Base-by-base conservation (phyloP, 2,797 vertebrate species). In the Microhierax caerulescens region DNA sequence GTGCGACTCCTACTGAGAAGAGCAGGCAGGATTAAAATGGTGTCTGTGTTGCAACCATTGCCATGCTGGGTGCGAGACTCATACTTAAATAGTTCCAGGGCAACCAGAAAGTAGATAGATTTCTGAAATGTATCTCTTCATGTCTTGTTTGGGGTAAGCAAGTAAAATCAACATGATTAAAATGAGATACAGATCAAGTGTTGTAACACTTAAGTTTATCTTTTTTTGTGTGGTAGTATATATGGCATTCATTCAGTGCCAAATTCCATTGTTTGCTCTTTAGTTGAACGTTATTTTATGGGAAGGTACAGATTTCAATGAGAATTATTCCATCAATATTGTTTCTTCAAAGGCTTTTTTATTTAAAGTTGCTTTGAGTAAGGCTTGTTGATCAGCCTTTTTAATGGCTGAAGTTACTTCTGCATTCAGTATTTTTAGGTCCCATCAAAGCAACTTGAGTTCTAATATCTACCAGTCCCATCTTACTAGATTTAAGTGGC, bases 401-500 rank as follows among this genome's bases (percentile, higher is more conserved):
- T 93, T 56, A 96, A 79, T 75, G 86, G 93, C 95, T 94, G 97
- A 96, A 96, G 85, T 96, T 97, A 96, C 83, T 98, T 97, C 93
- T 98, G 89, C 97, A 80, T 96, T 97, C 85, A 88, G 13, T 97
- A 95, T 85, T 97, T 98, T 96, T 94, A 96, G 96, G 94, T 92
- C 96, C 96, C 97, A 87, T 98, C 98, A 97, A 95, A 98, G 96
- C 97, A 98, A 96, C 97, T 97, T 95, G 83, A 98, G 90, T 97
- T 98, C 95, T 98, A 87, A 97, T 98, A 97, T 98, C 98, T 97
- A 91, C 97, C 95, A 97, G 98, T 98, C 98, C 98, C 98, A 98
- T 98, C 98, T 98, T 98, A 97, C 96, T 98, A 98, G 98, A 98
- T 98, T 98, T 98, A 98, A 98, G 98, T 98, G 98, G 98, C 97